Evolutionary conservation across 92 coral and sea anemone genomes (phyloP).

Genomic region (Montipora capitata): DNA sequence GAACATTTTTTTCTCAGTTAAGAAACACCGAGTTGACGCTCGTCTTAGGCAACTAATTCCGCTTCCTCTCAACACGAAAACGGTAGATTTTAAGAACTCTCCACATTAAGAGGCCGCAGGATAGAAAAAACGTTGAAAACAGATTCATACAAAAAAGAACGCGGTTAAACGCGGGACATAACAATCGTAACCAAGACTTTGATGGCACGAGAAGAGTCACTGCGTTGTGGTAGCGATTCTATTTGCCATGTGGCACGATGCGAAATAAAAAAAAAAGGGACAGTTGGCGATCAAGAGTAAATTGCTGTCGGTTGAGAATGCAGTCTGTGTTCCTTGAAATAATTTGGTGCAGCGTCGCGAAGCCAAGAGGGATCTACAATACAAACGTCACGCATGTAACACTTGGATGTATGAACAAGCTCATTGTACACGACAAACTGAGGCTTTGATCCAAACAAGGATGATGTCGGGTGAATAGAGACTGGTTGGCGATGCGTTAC

Average conservation of each 20-base stretch:
- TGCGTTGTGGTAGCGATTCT: too few relatives aligned
- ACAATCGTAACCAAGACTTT: too few relatives aligned
- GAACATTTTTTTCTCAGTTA: too few relatives aligned
- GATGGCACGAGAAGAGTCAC: too few relatives aligned
- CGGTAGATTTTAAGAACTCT: background rate
- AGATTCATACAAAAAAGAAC: too few relatives aligned
- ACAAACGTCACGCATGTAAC: slow-evolving; percentile 95
- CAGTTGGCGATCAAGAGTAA: slow-evolving; percentile 50
- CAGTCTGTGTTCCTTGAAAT: slow-evolving; percentile 88
- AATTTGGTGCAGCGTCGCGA: slow-evolving; percentile 83
- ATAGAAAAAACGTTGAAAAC: too few relatives aligned
- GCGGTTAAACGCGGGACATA: too few relatives aligned
- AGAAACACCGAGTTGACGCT: too few relatives aligned
- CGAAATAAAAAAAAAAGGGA: background rate
- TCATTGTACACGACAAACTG: slow-evolving; percentile 94
- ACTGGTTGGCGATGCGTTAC: slow-evolving; percentile 87
- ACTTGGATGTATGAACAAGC: slow-evolving; percentile 95
- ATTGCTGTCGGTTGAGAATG: slow-evolving; percentile 85
- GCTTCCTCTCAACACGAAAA: background rate
- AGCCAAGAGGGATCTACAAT: slow-evolving; percentile 95
- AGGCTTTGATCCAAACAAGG: slow-evolving; percentile 90
- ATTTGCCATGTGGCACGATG: too few relatives aligned
- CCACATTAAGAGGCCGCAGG: background rate
- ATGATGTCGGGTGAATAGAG: slow-evolving; percentile 92
- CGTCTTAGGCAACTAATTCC: too few relatives aligned